A percentile compares a stretch with the other conserved stretches of the same genome.
These are phyloP conservation scores for Orius insidiosus DNA, from an alignment of 1,140 invertebrate species.

Conservation along the genomic window DNA sequence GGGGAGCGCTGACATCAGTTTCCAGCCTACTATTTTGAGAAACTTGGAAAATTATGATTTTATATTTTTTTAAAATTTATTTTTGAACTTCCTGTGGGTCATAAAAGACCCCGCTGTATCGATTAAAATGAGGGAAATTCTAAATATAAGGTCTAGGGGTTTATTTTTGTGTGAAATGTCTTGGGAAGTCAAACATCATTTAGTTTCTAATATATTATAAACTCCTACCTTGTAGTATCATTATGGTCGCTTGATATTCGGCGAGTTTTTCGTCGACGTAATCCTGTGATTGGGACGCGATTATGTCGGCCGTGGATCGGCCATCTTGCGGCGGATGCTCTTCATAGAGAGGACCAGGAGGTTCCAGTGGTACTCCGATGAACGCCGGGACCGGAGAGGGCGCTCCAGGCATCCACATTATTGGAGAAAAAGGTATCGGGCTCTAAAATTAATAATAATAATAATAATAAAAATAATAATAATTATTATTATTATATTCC, in stretches of 20 bases:
- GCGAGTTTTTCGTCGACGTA: slow-evolving; percentile 85
- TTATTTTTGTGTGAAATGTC: too few relatives aligned
- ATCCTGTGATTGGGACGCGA: slow-evolving; percentile 81
- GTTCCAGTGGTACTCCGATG: slow-evolving; percentile 11
- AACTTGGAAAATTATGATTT: too few relatives aligned
- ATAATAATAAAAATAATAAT: slow-evolving; percentile 4
- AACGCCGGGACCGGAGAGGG: slow-evolving; percentile 13
- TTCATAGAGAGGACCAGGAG: slow-evolving; percentile 14
- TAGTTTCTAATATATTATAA: not conserved
- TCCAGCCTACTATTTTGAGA: too few relatives aligned
- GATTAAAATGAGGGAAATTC: too few relatives aligned
- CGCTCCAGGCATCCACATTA: slow-evolving; percentile 10
- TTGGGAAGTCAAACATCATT: too few relatives aligned
- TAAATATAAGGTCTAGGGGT: too few relatives aligned
- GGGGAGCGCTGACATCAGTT: too few relatives aligned
- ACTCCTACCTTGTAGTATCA: slow-evolving; percentile 66
- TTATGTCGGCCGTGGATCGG: slow-evolving; percentile 74
- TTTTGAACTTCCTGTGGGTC: too few relatives aligned
- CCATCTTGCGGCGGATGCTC: slow-evolving; percentile 30
- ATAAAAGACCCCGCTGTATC: too few relatives aligned
- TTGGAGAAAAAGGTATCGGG: slow-evolving; percentile 19
- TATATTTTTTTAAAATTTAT: too few relatives aligned
- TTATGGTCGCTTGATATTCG: slow-evolving; percentile 82
- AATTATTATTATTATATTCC: slow-evolving; percentile 16
- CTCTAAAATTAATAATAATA: slow-evolving; percentile 8